phyloP scores from a whole-genome alignment of 2,888 invertebrate species.

The Melipona beecheii region DNA sequence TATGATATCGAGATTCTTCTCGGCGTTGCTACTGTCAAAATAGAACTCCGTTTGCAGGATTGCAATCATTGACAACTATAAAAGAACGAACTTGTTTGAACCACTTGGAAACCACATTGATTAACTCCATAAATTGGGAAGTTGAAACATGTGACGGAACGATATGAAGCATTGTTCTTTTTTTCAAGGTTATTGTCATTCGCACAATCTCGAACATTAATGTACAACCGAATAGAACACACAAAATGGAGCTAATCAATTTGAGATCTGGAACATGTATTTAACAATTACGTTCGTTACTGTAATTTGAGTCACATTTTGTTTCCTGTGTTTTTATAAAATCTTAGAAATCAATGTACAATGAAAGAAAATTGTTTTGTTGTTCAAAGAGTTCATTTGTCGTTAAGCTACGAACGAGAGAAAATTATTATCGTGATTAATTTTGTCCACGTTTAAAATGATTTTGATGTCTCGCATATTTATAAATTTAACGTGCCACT shows the following conservation, averaged over 20 bases:
- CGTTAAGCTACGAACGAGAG: no score
- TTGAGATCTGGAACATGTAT: no score
- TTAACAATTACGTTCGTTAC: not conserved
- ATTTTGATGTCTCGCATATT: no score
- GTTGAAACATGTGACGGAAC: not conserved
- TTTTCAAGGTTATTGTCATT: not conserved
- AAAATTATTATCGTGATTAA: no score
- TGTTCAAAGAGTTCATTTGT: no score
- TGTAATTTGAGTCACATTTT: no score
- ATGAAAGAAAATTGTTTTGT: no score
- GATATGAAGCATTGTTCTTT: no score
- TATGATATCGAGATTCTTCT: constrained; percentile 5
- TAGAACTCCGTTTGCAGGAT: constrained; percentile 12
- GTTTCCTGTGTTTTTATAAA: no score
- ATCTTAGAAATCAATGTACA: no score
- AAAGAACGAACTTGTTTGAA: not conserved
- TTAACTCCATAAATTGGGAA: not conserved
- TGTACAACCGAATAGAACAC: not conserved
- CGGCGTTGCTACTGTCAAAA: constrained; percentile 6
- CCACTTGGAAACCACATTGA: not conserved
- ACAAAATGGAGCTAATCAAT: not conserved
- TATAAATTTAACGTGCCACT: no score
- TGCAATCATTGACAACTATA: not conserved
- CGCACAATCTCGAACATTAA: not conserved
- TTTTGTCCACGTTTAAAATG: no score